Evolutionary conservation across 2,888 invertebrate species (phyloP), one percentile per base, ranked within the genome.

Genomic region (Spilarctia lutea): DNA sequence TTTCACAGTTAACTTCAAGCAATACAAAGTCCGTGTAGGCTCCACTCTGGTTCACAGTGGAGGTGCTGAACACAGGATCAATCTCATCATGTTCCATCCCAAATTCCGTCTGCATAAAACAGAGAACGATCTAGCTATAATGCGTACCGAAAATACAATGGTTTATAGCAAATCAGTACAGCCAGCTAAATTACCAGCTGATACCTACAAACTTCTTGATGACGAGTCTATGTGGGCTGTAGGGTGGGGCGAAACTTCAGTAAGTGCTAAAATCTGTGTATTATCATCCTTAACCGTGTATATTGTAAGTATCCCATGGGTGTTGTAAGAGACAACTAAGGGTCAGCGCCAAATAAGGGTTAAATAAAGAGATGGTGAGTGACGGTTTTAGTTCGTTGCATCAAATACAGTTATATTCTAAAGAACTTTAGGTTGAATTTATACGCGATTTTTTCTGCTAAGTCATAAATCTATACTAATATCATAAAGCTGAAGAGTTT

Each of bases 181-280:
- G 27, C 48, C 73, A 4, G 73, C 63, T 2, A 6, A 8, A 0
- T 27, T 73, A 48, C 45, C 73, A 11, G 35, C 45, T 24, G 16
- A 6, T 13, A 52, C 30, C 1, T 66, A 72, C n/a, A n/a, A 6
- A 3, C 48, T 72, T 3, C 52, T 20, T 11, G 72, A 56, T 18
- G 39, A 66, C 52, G 72, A 66, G 33, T 65, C 65, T 18, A 1
- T 72, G 30, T 72, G 65, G 65, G 65, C 72, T 10, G 65, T 65
- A 4, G 72, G 72, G 56, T 72, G 72, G 72, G 72, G 72, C 20
- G 42, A 52, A 35, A 71, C 65, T n/a, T n/a, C 65, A 45, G 71
- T 71, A 65, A 71, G 71, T 71, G 4, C 10, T 27, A 18, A 39
- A 7, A n/a, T 35, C 30, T 16, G 24, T 20, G 13, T 24, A 39